Evolutionary conservation across 2,888 invertebrate species (phyloP).

Genomic region (Tribolium freemani): DNA sequence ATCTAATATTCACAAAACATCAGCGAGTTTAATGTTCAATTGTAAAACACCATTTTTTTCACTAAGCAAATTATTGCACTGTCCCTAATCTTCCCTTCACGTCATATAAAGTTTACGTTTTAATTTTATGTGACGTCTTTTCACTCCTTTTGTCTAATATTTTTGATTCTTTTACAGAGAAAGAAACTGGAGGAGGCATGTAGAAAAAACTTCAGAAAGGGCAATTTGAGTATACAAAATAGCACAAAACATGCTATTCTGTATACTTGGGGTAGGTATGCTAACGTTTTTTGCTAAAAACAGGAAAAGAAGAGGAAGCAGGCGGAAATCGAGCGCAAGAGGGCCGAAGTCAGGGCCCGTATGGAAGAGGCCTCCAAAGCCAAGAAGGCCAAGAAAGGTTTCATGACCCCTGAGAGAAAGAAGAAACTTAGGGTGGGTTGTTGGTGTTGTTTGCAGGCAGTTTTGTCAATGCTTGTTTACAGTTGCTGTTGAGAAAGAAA

Average conservation of each 20-base stretch:
- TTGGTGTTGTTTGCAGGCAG: neutral
- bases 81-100: neutral
- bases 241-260: slow-evolving; percentile 33
- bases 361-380: slow-evolving; percentile 99
- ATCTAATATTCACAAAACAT: too few relatives aligned
- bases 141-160: slow-evolving; percentile 9
- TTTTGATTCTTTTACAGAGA: slow-evolving; percentile 77
- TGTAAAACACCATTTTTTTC: neutral
- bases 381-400: slow-evolving; percentile 99
- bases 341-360: slow-evolving; percentile 98
- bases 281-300: slow-evolving; percentile 49
- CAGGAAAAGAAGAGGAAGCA: slow-evolving; percentile 98
- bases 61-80: slow-evolving; percentile 4
- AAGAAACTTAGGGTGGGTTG: slow-evolving; percentile 98
- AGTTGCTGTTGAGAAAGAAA: slow-evolving; percentile 99
- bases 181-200: slow-evolving; percentile 86
- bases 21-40: neutral
- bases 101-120: neutral
- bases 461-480: slow-evolving; percentile 40
- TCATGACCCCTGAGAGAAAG: slow-evolving; percentile 99
- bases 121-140: slow-evolving; percentile 18
- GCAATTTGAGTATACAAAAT: slow-evolving; percentile 42
- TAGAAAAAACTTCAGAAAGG: slow-evolving; percentile 58
- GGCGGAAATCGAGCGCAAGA: slow-evolving; percentile 98
- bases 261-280: slow-evolving; percentile 33